These are phyloP conservation scores for Clarias pachynema DNA, from an alignment of 2,797 vertebrate species.

Conservation along the genomic window DNA sequence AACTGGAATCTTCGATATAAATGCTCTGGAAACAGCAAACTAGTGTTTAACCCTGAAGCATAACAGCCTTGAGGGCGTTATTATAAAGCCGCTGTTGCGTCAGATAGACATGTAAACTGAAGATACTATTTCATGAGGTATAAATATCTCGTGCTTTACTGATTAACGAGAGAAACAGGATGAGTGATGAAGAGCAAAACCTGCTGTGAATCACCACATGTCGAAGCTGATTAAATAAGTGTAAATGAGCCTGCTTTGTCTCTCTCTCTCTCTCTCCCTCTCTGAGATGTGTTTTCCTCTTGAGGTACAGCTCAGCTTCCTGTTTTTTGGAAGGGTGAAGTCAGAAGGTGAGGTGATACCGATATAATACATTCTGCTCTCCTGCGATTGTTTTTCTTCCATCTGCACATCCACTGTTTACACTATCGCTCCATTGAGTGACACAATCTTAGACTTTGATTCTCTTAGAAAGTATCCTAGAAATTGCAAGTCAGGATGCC, in stretches of 20 bases:
- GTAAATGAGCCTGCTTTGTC: constrained; percentile 42
- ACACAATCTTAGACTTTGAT: constrained; percentile 14
- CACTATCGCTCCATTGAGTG: neutral
- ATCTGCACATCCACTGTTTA: neutral
- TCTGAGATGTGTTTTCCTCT: constrained; percentile 51
- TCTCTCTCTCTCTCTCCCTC: too few species aligned
- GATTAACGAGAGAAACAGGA: constrained; percentile 15
- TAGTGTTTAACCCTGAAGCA: neutral
- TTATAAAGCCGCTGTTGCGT: neutral
- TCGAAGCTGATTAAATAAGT: constrained; percentile 20
- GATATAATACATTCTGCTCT: constrained; percentile 7
- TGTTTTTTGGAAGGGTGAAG: constrained; percentile 43
- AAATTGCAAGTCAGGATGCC: constrained; percentile 24
- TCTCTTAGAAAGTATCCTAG: constrained; percentile 24
- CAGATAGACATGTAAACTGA: neutral
- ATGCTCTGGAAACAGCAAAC: constrained; percentile 1
- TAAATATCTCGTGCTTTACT: constrained; percentile 10
- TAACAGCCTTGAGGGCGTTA: neutral
- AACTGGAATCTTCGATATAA: neutral
- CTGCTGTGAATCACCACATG: constrained; percentile 22
- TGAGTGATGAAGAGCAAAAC: constrained; percentile 3
- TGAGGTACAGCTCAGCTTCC: constrained; percentile 54
- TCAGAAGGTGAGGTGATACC: constrained; percentile 39
- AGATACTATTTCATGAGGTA: constrained; percentile 15
- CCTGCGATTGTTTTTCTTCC: neutral